Base-by-base conservation (phyloP, 2,113 vertebrate species). In the Orientallactaga bullata region DNA sequence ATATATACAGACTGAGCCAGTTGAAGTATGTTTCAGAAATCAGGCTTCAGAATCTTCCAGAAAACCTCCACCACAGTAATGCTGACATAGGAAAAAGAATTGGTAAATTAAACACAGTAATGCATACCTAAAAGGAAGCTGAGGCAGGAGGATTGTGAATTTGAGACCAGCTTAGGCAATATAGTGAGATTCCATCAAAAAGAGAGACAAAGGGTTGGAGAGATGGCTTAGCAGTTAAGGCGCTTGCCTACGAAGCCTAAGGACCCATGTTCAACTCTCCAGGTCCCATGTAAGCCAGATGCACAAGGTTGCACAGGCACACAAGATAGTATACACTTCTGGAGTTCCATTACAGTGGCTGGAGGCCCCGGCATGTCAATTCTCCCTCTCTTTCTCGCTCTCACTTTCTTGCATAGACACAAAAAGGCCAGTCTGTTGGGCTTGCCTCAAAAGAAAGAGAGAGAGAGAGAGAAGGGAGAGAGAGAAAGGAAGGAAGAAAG, bases 11-110 rank as follows among this genome's bases (percentile, higher is more conserved):
- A 94, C 80, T 30, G 82, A 91, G n/a, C 15, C 37, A 39, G 16
- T 32, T 95, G 58, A 58, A 78, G 51, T 88, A 81, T 60, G 15
- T 90, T 89, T 93, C 55, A 92, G n/a, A 94, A 93, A 26, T 79
- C 11, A 73, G 47, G 23, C 42, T 94, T 92, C 79, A 69, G 68
- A 84, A 88, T 89, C 66, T 94, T 89, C 68, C 71, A 89, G 88
- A 94, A 89, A 94, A 65, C 42, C 8, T 95, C 73, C 83, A 65
- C 1, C 3, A 73, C 73, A 35, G 82, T 51, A 89, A 21, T 55
- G 18, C 5, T 93, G 68, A 77, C 72, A 66, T 13, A 83, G 66
- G 78, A 87, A 93, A 87, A 15, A 1, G 23, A 76, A 81, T 65
- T 55, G 39, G 26, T 58, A 88, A 51, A 39, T 24, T 2, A 11